Evolutionary conservation across 2,888 invertebrate genomes (phyloP).

Genomic region (Sepiola atlantica): DNA sequence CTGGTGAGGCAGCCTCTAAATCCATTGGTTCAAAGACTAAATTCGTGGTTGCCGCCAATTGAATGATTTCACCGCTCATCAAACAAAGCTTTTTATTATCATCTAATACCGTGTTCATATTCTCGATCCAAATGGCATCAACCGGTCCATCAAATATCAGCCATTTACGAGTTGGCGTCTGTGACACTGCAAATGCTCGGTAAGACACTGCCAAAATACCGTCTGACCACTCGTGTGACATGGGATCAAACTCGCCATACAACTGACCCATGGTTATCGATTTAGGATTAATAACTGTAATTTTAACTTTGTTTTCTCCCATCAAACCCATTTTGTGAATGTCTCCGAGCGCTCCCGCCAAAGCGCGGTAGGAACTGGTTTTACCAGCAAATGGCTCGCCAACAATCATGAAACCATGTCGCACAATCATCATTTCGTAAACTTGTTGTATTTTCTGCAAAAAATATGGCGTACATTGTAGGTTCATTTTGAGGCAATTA

Average conservation of each 20-base stretch:
- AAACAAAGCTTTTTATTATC: slow-evolving; percentile 15
- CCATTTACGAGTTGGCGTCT: slow-evolving; percentile 86
- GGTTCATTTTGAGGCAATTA: slow-evolving; percentile 80
- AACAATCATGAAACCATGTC: slow-evolving; percentile 89
- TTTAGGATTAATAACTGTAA: slow-evolving; percentile 90
- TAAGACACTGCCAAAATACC: slow-evolving; percentile 77
- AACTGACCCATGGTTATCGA: slow-evolving; percentile 91
- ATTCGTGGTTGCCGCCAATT: slow-evolving; percentile 89
- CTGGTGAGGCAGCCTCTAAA: slow-evolving; percentile 84
- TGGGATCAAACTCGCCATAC: slow-evolving; percentile 91
- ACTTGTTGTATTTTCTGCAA: slow-evolving; percentile 82
- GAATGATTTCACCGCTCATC: slow-evolving; percentile 79
- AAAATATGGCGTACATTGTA: slow-evolving; percentile 85
- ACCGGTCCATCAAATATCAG: slow-evolving; percentile 79
- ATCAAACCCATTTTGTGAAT: slow-evolving; percentile 78
- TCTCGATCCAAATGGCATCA: slow-evolving; percentile 72
- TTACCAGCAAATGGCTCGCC: slow-evolving; percentile 92
- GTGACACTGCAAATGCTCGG: slow-evolving; percentile 79
- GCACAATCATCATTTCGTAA: slow-evolving; percentile 92
- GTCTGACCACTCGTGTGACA: slow-evolving; percentile 87
- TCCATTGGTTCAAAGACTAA: slow-evolving; percentile 95
- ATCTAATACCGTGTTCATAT: slow-evolving; percentile 70
- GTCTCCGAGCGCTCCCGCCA: slow-evolving; percentile 83
- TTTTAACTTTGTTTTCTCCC: slow-evolving; percentile 78
- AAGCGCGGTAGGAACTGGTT: slow-evolving; percentile 83